phyloP scores from a whole-genome alignment of 1,140 invertebrate genomes.

The Drosophila neocordata region DNA sequence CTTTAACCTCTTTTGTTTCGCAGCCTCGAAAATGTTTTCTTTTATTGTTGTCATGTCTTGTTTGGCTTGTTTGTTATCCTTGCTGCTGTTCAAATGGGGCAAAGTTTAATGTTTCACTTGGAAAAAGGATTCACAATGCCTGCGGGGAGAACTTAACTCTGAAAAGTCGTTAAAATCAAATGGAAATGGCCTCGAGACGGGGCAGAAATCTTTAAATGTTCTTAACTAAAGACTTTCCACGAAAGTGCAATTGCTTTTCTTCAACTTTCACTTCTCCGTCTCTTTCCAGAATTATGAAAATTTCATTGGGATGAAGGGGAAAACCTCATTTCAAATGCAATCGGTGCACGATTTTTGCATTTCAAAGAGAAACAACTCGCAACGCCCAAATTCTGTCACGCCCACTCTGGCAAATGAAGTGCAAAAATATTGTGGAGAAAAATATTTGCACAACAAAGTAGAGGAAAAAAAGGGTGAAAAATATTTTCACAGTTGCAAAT shows the following conservation, averaged over 20 bases:
- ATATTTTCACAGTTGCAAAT: slow-evolving; percentile 41
- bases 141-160: slow-evolving; percentile 35
- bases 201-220: background rate
- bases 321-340: slow-evolving; percentile 37
- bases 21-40: slow-evolving; percentile 44
- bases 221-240: background rate
- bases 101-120: slow-evolving; percentile 53
- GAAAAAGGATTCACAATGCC: slow-evolving; percentile 21
- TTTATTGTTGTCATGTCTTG: slow-evolving; percentile 37
- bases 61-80: slow-evolving; percentile 39
- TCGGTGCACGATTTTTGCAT: slow-evolving; percentile 44
- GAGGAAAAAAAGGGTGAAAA: slow-evolving; percentile 32
- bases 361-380: slow-evolving; percentile 35
- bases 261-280: background rate
- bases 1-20: background rate
- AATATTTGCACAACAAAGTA: slow-evolving; percentile 57
- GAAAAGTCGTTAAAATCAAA: slow-evolving; percentile 44
- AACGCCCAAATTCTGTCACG: slow-evolving; percentile 4
- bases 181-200: slow-evolving; percentile 30
- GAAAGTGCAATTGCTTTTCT: background rate
- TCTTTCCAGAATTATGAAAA: slow-evolving; percentile 9
- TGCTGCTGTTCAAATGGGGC: slow-evolving; percentile 16
- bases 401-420: slow-evolving; percentile 37
- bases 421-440: slow-evolving; percentile 23
- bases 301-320: slow-evolving; percentile 23